Evolutionary conservation across 2,888 invertebrate species (phyloP).

Genomic region (Zygothrica quintamaculata): DNA sequence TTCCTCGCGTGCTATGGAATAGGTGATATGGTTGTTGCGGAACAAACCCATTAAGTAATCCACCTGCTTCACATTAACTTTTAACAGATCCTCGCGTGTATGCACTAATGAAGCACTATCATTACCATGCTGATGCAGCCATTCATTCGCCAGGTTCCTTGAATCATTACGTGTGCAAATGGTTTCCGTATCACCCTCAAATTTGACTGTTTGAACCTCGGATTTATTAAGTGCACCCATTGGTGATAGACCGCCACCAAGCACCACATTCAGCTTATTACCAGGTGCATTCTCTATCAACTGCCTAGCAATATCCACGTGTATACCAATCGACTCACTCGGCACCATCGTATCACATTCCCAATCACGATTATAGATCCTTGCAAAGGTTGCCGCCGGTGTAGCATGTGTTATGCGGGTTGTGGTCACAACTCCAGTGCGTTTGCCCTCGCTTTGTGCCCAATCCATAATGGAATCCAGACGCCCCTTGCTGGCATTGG

Average conservation of each 20-base stretch:
- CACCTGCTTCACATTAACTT: constrained; percentile 83
- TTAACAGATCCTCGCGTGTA: constrained; percentile 83
- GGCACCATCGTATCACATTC: constrained; percentile 86
- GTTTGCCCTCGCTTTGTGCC: constrained; percentile 86
- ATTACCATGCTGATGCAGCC: constrained; percentile 83
- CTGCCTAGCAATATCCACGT: constrained; percentile 87
- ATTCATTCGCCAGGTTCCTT: constrained; percentile 86
- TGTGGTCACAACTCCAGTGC: constrained; percentile 88
- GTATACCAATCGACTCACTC: constrained; percentile 82
- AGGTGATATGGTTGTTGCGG: constrained; percentile 86
- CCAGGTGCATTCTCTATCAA: constrained; percentile 87
- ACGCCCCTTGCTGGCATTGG: constrained; percentile 84
- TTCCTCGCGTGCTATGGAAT: constrained; percentile 85
- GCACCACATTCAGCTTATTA: constrained; percentile 87
- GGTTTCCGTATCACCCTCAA: constrained; percentile 77
- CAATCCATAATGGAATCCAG: constrained; percentile 86
- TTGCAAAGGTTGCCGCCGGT: constrained; percentile 87
- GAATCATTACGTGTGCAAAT: constrained; percentile 86
- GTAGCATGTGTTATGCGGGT: constrained; percentile 89
- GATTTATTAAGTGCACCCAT: constrained; percentile 82
- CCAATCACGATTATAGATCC: constrained; percentile 86
- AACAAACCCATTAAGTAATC: constrained; percentile 86
- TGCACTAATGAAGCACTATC: constrained; percentile 83
- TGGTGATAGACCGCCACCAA: constrained; percentile 87
- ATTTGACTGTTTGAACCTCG: constrained; percentile 62